Evolutionary conservation across 1,140 invertebrate genomes (phyloP), one percentile per base, ranked within the genome.

Genomic region (Aphis gossypii): DNA sequence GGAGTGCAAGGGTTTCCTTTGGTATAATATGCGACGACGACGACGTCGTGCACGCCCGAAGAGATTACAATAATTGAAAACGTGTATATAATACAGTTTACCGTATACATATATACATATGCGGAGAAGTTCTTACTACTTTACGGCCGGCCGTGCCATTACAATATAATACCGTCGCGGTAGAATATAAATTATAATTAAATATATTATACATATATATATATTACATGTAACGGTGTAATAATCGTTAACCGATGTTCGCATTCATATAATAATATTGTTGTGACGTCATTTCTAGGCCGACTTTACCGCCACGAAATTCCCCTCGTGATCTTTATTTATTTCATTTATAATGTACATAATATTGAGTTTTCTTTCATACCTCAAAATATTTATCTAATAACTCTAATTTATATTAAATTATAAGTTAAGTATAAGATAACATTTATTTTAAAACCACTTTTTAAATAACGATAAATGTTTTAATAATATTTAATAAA

Each of bases 51-150:
- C 76, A 92, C 91, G 68, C 56, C 90, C 90, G 68, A 82, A 91
- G 68, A 92, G 91, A 92, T 92, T 92, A 83, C 44, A 92, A 82
- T 92, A 92, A 92, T 92, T 92, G 91, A 92, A 92, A 89, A 89
- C 88, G 51, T 89, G 88, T 89, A 89, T 54, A 89, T 89, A 89
- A 56, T 89, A 89, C 46, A n/a, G 86, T 89, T 23, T 54, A 54
- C 86, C 86, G 48, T 38, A 38, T n/a, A 51, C 8, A 87, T 25
- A 84, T 44, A 87, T 86, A 86, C 44, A 86, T 46, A 86, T 87
- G n/a, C 86, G n/a, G 44, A n/a, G 84, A 46, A 46, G 84, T 87
- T 87, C 84, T 87, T 38, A 46, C 60, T 87, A 87, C 44, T 87
- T 87, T 87, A 87, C 84, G 25, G 84, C 60, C 84, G 41, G 84